Evolutionary conservation across 2,797 vertebrate genomes (phyloP), one percentile per base, ranked within the genome.

Genomic region (Oceanodroma leucorhoa): DNA sequence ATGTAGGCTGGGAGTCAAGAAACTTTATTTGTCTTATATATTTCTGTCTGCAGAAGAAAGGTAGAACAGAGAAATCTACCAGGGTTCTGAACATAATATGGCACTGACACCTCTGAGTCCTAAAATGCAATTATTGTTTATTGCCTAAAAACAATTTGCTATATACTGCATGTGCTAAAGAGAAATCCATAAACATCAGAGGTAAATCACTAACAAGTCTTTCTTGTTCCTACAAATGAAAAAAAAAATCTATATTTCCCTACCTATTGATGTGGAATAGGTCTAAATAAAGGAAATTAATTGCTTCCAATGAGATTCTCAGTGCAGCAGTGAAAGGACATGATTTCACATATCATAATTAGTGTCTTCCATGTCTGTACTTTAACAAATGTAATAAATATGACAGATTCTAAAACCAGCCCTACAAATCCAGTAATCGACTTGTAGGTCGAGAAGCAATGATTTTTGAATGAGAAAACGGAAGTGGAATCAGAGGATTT

Each of bases 141-240:
- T 94, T 95, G 70, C 61, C 58, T 96, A 75, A 97, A 97, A 96
- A 46, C 83, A 85, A 69, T 95, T 96, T 98, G 70, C 77, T 61
- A 43, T 94, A 82, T 89, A 70, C 60, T 86, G 50, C 58, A 40
- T 85, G 55, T 78, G 53, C 78, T 97, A 92, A 97, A 95, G 69
- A 96, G 66, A 97, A 97, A 96, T 95, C 89, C 81, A 90, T 97
- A 96, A 96, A 96, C 70, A 94, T 95, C 82, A 95, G 90, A 90
- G 34, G 51, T 83, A 96, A 96, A 95, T 94, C 88, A 87, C 78
- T 96, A 95, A 93, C 60, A 97, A 94, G 83, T 61, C 55, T 91
- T 96, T 87, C 66, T 91, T 96, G 60, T 92, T 96, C 86, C 71
- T 91, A 77, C 21, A 83, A 92, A 87, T 48, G 50, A 58, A 92